A percentile compares a stretch with the other conserved stretches of the same genome.
Evolutionary conservation across 2,113 vertebrate species (phyloP).

Genomic region (Gavia stellata): DNA sequence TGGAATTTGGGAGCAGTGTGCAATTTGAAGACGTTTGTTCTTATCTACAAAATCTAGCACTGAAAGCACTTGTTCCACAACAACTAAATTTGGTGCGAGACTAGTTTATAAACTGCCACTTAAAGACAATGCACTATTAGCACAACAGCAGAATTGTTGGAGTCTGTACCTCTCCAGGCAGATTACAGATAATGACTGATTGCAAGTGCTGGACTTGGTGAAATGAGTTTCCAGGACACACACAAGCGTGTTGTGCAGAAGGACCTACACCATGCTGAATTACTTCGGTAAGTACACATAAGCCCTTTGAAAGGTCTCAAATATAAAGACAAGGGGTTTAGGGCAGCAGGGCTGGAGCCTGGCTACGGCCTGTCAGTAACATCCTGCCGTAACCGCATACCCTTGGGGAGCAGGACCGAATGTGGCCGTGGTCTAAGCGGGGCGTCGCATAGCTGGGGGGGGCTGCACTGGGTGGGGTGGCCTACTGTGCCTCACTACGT

Average conservation of each 20-base stretch:
- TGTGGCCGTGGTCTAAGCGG: fast-evolving
- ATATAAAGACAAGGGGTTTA: neutral
- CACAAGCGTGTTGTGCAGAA: neutral
- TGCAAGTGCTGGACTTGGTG: neutral
- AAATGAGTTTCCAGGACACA: neutral
- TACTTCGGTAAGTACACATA: neutral
- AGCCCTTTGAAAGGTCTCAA: neutral
- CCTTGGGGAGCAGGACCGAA: neutral
- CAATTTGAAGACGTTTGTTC: neutral
- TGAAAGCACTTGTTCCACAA: neutral
- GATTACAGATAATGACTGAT: neutral
- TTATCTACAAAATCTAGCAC: neutral
- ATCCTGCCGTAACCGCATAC: neutral
- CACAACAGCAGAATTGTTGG: neutral
- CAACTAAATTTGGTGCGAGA: neutral
- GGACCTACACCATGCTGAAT: neutral
- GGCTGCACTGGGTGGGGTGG: neutral
- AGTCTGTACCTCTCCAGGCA: neutral
- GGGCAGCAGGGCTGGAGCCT: neutral
- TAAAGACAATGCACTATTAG: neutral
- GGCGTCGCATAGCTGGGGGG: neutral
- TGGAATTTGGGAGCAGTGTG: neutral
- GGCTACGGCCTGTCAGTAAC: neutral
- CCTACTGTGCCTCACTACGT: neutral
- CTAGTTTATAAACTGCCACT: neutral